Percentiles rank a stretch among this genome's conserved stretches.
These are phyloP conservation scores for Dromaius novaehollandiae DNA, from an alignment of 2,113 vertebrate species.

Conservation along the genomic window DNA sequence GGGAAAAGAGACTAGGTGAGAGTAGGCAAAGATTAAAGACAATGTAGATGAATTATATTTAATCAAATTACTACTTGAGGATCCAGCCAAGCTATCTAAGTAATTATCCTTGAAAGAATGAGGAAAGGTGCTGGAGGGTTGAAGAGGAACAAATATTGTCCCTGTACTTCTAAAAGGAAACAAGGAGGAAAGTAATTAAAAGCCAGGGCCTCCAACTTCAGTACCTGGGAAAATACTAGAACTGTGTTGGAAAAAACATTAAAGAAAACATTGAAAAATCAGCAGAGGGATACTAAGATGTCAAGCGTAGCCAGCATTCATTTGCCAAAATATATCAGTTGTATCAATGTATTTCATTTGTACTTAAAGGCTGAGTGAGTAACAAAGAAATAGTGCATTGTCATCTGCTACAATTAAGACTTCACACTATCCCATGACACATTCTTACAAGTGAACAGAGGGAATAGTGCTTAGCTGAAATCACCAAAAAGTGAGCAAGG, in stretches of 20 bases:
- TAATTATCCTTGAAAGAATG: not conserved
- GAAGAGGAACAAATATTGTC: not conserved
- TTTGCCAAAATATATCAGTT: not conserved
- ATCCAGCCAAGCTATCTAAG: not conserved
- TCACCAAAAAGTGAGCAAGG: not conserved
- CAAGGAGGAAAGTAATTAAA: not conserved
- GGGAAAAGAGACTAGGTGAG: not conserved
- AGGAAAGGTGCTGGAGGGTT: not conserved
- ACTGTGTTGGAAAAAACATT: not conserved
- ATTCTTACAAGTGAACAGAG: not conserved
- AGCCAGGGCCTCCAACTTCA: rapidly evolving
- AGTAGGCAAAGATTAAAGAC: not conserved
- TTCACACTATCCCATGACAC: not conserved
- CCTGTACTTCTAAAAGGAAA: not conserved
- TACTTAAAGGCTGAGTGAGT: not conserved
- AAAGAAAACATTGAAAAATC: not conserved
- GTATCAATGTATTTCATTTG: not conserved
- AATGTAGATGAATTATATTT: not conserved
- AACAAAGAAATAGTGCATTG: not conserved
- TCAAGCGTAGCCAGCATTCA: not conserved
- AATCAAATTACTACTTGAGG: not conserved
- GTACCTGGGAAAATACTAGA: not conserved
- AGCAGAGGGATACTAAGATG: not conserved
- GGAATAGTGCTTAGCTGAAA: not conserved
- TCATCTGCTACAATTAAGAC: not conserved